Conservation (phyloP, 2,797 vertebrate genomes). For the Chaenodraco wilsoni region DNA sequence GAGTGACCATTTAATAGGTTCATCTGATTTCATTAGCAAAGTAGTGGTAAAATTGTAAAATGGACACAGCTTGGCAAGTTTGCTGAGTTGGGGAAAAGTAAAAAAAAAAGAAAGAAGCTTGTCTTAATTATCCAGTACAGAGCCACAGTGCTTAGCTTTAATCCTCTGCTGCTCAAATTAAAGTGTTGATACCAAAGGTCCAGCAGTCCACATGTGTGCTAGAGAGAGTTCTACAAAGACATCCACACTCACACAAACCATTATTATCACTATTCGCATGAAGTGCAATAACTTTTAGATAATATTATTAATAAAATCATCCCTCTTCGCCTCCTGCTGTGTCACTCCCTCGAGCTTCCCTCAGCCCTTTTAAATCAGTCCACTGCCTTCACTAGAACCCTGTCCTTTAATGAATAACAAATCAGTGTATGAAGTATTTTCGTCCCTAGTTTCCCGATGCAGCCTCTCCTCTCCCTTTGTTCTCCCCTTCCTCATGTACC, state of each 20-base stretch:
- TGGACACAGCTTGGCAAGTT: constrained; percentile 63
- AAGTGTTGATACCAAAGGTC: constrained; percentile 82
- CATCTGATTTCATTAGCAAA: constrained; percentile 91
- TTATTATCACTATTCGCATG: constrained; percentile 73
- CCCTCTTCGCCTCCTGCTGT: constrained; percentile 62
- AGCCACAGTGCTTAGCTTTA: constrained; percentile 69
- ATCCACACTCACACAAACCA: constrained; percentile 32
- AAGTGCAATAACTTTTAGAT: constrained; percentile 75
- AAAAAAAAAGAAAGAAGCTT: constrained; percentile 47
- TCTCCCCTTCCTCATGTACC: constrained; percentile 18
- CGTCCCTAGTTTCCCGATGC: constrained; percentile 24
- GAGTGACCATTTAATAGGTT: constrained; percentile 84
- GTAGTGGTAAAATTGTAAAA: constrained; percentile 75
- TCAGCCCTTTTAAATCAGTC: constrained; percentile 72
- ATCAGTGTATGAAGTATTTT: constrained; percentile 47
- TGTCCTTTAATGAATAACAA: constrained; percentile 74
- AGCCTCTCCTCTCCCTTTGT: constrained; percentile 17
- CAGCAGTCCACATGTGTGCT: constrained; percentile 65
- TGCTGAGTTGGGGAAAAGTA: constrained; percentile 62
- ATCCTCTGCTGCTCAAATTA: constrained; percentile 86
- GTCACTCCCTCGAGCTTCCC: constrained; percentile 44
- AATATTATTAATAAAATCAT: constrained; percentile 84
- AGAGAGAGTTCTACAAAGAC: constrained; percentile 5
- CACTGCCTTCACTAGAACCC: constrained; percentile 59
- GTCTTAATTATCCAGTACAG: constrained; percentile 65